A percentile compares a stretch with the other conserved stretches of the same genome.
phyloP scores from a whole-genome alignment of 53 echinoderm and acorn worm species.

The Holothuria scabra region DNA sequence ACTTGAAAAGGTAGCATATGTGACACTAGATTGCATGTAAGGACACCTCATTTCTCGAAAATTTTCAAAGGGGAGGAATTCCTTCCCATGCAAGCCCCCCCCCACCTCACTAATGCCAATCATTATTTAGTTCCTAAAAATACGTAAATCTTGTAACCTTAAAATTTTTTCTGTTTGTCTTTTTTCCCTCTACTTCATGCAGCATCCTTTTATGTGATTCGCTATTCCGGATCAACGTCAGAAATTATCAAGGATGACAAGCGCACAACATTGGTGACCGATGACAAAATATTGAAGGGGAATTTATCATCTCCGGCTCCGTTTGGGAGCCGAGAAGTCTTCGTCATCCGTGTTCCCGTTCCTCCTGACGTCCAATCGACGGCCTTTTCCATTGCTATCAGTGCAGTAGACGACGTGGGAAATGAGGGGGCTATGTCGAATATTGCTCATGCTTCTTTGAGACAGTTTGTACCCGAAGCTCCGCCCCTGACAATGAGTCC shows the following conservation, averaged over 20 bases:
- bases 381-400: background rate
- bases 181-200: background rate
- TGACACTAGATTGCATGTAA: no score
- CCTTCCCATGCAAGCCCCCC: no score
- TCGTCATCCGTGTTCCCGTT: background rate
- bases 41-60: no score
- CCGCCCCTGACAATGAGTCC: background rate
- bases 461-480: background rate
- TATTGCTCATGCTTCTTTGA: constrained; percentile 1
- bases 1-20: no score
- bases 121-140: no score
- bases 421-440: background rate
- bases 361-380: background rate
- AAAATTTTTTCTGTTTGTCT: no score
- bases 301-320: constrained; percentile 2
- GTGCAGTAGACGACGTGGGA: constrained; percentile 11
- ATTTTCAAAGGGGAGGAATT: no score
- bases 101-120: no score
- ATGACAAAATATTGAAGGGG: background rate
- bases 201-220: constrained; percentile 36
- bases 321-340: constrained; percentile 3
- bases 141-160: no score
- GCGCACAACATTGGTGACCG: background rate
- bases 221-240: constrained; percentile 1
- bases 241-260: background rate